Base-by-base conservation (phyloP, 2,888 invertebrate genomes). In the Archips xylosteana region DNA sequence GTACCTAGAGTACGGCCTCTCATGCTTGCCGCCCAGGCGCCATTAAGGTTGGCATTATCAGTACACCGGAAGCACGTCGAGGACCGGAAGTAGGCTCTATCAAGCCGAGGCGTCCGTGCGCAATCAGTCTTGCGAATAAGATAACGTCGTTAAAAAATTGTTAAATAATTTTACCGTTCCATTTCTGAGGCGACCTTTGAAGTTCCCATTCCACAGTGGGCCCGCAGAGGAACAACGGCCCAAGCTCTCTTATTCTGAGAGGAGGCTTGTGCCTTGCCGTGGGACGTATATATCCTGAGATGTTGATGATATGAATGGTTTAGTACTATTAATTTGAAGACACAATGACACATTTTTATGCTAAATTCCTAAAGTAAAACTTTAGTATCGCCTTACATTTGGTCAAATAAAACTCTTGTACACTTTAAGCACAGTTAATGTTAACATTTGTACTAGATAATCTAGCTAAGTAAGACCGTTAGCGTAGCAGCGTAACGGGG, bases 31-130 rank as follows among this genome's bases (percentile, higher is more conserved):
- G 6, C 45, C 10, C 45, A 49, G 15, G 34, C 32, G 49, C 34
- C 64, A 64, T 59, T 45, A 67, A 68, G 67, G 59, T 34, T 5
- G 71, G 54, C 54, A 66, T 71, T 71, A 71, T 71, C 71, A 61
- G 71, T 34, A 34, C 61, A 54, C 61, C 51, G 71, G 71, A 71
- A 71, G 61, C 61, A 54, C 61, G 66, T 36, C n/a, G 39, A 23
- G 39, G 12, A 54, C 54, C 66, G 66, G 71, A 71, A 71, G 71
- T 61, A 34, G 65, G 61, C 66, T 61, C 42, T 61, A 71, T 66
- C 65, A 65, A 36, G 66, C 34, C 60, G 23, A 23, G 23, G 23
- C 71, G 71, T 45, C 51, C 66, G 71, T 71, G 66, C 71, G 61
- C 66, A 54, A 54, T 54, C 51, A 54, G 15, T 54, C 15, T 15